These are phyloP conservation scores for Aplidium turbinatum DNA, from an alignment of 23 tunicate species.

Conservation along the genomic window DNA sequence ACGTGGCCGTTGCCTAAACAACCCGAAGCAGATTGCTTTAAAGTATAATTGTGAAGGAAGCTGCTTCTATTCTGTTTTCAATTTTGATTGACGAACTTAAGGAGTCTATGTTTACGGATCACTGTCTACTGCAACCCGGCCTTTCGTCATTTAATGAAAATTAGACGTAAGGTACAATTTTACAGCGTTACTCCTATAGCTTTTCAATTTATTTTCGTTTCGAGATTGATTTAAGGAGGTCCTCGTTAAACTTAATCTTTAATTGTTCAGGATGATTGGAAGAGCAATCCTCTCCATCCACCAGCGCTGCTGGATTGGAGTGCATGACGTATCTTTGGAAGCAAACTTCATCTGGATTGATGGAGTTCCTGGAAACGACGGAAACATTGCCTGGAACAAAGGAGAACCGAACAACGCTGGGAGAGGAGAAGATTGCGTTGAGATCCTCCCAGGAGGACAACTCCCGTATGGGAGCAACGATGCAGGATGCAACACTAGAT, in stretches of 20 bases:
- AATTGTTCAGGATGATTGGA: too few species aligned
- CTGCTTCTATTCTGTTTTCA: too few species aligned
- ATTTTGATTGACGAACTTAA: too few species aligned
- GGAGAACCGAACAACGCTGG: slow-evolving; percentile 11
- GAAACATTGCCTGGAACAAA: not conserved
- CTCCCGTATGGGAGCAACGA: slow-evolving; percentile 11
- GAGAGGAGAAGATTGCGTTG: slow-evolving; percentile 10
- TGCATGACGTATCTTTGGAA: not conserved
- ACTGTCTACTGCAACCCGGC: not conserved
- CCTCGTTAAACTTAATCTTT: not conserved
- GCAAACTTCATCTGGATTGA: slow-evolving; percentile 27
- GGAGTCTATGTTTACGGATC: not conserved
- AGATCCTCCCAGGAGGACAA: not conserved
- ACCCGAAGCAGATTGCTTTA: too few species aligned
- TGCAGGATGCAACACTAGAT: not conserved
- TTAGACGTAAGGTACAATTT: not conserved
- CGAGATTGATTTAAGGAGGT: too few species aligned
- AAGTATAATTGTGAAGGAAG: too few species aligned
- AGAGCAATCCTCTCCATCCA: too few species aligned
- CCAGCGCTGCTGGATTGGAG: slow-evolving; percentile 30
- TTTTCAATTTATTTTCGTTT: too few species aligned
- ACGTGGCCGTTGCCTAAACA: too few species aligned
- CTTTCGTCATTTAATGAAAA: not conserved
- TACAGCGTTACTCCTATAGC: too few species aligned
- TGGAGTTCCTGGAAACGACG: not conserved